Conservation (phyloP, 2,113 vertebrate species). For the Stegostoma tigrinum region DNA sequence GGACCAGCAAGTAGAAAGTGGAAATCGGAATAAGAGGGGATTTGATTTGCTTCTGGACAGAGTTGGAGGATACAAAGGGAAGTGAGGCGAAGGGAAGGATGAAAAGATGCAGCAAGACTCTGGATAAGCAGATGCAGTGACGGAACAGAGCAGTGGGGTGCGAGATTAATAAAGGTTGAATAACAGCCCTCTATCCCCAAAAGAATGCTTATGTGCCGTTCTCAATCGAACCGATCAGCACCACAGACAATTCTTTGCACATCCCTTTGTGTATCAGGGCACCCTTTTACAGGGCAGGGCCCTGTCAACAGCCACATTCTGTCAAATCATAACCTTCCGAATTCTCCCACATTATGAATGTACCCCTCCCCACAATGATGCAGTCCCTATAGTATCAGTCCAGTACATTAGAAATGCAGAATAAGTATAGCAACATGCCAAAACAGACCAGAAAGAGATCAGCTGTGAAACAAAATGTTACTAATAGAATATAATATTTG, state of each 20-base stretch:
- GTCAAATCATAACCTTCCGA: background rate
- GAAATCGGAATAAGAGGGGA: background rate
- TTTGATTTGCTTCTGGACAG: background rate
- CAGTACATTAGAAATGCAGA: background rate
- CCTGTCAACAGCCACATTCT: background rate
- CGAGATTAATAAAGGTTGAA: background rate
- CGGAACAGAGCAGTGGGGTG: background rate
- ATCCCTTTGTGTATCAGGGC: background rate
- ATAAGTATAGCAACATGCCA: background rate
- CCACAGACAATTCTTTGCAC: background rate
- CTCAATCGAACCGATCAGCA: background rate
- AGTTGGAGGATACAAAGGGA: background rate
- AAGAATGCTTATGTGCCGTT: background rate
- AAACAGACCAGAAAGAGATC: background rate
- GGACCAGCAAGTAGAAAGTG: too few relatives aligned
- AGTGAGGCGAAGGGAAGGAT: too few relatives aligned
- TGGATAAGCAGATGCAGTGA: background rate
- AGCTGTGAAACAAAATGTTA: background rate
- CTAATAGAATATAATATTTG: background rate
- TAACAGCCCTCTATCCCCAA: background rate
- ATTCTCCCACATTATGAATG: background rate
- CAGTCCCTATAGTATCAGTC: background rate
- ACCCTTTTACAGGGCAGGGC: background rate
- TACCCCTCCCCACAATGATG: background rate
- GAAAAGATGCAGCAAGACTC: background rate